Conservation (phyloP, 1,140 invertebrate species). For the Harpegnathos saltator region DNA sequence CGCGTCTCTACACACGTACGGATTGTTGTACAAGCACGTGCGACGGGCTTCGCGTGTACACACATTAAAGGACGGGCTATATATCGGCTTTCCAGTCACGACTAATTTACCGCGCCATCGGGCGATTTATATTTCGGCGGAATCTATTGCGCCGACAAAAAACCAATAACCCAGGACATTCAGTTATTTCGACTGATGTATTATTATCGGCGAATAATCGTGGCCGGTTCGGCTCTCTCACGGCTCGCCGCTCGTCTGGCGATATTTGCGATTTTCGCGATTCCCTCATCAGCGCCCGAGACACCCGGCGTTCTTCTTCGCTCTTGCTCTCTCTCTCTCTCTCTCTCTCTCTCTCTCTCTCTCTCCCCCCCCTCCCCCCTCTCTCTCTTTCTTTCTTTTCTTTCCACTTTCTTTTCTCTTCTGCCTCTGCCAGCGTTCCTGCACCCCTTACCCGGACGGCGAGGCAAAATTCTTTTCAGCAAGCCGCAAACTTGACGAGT, state of each 20-base stretch:
- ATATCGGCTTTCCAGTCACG: slow-evolving; percentile 61
- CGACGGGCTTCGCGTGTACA: slow-evolving; percentile 50
- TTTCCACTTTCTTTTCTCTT: not conserved
- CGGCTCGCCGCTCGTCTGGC: slow-evolving; percentile 40
- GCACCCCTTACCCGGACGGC: slow-evolving; percentile 8
- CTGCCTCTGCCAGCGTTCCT: not conserved
- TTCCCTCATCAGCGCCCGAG: slow-evolving; percentile 17
- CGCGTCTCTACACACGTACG: slow-evolving; percentile 22
- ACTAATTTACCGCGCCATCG: slow-evolving; percentile 64
- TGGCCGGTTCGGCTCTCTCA: slow-evolving; percentile 25
- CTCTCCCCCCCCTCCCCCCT: not conserved
- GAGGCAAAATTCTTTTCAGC: slow-evolving; percentile 48
- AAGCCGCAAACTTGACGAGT: slow-evolving; percentile 42
- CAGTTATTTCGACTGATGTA: slow-evolving; percentile 66
- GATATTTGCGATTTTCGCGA: slow-evolving; percentile 51
- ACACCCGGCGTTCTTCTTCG: not conserved
- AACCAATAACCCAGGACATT: slow-evolving; percentile 66
- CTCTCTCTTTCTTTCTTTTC: not conserved
- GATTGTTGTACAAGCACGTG: slow-evolving; percentile 40
- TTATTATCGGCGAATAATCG: slow-evolving; percentile 64
- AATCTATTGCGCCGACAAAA: slow-evolving; percentile 66
- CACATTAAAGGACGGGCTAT: slow-evolving; percentile 62
- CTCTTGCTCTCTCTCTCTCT: not conserved
- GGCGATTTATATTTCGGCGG: slow-evolving; percentile 65
- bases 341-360: slow-evolving; percentile 9